phyloP scores from a whole-genome alignment of 1,140 invertebrate species.

The Drosophila obscura region DNA sequence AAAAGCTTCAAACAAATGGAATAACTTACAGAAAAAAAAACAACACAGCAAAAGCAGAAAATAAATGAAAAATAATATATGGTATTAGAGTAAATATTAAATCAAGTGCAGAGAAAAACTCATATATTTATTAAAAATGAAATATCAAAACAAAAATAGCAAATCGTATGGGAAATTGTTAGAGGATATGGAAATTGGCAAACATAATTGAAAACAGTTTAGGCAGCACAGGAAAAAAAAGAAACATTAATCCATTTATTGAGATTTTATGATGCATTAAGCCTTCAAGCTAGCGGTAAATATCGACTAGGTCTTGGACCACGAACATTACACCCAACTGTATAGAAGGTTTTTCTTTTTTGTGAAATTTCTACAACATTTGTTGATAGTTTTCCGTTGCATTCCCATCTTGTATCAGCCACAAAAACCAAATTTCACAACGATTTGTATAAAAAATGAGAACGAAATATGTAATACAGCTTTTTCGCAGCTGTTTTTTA shows the following conservation, averaged over 20 bases:
- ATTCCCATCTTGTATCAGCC: background rate
- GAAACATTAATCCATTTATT: background rate
- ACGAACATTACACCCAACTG: too few species aligned
- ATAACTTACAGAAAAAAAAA: constrained; percentile 6
- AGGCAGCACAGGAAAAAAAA: background rate
- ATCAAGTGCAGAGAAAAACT: background rate
- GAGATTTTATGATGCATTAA: background rate
- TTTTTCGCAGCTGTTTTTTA: constrained; percentile 3
- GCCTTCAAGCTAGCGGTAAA: too few species aligned
- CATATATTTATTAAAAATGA: background rate
- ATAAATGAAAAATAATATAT: background rate
- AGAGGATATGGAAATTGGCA: background rate
- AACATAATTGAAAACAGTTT: background rate
- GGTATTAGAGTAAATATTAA: background rate
- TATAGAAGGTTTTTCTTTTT: too few species aligned
- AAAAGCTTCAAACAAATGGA: constrained; percentile 2
- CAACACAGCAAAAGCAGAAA: background rate
- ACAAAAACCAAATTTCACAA: too few species aligned
- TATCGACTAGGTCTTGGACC: too few species aligned
- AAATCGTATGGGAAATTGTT: constrained; percentile 1
- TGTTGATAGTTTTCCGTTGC: background rate
- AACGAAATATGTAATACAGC: constrained; percentile 38
- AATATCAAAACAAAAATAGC: background rate
- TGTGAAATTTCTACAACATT: background rate
- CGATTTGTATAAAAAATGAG: background rate